phyloP scores from a whole-genome alignment of 2,888 invertebrate genomes.

The Cloeon dipterum region DNA sequence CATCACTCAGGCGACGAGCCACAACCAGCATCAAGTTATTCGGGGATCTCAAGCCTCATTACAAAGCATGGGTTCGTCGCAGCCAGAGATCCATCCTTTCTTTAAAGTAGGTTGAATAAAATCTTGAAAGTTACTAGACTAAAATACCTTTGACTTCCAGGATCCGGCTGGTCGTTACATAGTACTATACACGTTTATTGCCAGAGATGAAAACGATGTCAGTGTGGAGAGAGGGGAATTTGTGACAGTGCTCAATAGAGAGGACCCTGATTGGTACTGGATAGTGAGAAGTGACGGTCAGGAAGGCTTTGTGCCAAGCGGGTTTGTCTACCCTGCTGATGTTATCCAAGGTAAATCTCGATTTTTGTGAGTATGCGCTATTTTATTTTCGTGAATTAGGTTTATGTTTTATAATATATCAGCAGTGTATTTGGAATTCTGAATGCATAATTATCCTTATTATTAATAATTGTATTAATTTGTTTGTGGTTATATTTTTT shows the following conservation, averaged over 20 bases:
- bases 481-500: too few species aligned
- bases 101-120: conserved; percentile 27
- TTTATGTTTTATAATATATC: too few species aligned
- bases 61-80: conserved; percentile 21
- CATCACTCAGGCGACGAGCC: neutral
- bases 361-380: too few species aligned
- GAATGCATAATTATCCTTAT: too few species aligned
- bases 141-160: conserved; percentile 8
- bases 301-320: conserved; percentile 88
- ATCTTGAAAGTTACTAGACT: too few species aligned
- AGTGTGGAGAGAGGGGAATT: conserved; percentile 85
- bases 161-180: conserved; percentile 79
- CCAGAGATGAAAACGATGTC: conserved; percentile 82
- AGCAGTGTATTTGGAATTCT: too few species aligned
- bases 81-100: conserved; percentile 30
- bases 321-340: conserved; percentile 79
- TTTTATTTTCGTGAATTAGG: too few species aligned
- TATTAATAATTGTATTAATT: neutral
- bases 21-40: conserved; percentile 8
- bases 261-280: conserved; percentile 96
- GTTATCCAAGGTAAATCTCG: conserved; percentile 39
- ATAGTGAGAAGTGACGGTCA: conserved; percentile 77
- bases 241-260: conserved; percentile 84
- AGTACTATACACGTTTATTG: conserved; percentile 80
- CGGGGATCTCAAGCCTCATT: conserved; percentile 24